Conservation (phyloP, 2,888 invertebrate species). For the Zonitis immaculata region DNA sequence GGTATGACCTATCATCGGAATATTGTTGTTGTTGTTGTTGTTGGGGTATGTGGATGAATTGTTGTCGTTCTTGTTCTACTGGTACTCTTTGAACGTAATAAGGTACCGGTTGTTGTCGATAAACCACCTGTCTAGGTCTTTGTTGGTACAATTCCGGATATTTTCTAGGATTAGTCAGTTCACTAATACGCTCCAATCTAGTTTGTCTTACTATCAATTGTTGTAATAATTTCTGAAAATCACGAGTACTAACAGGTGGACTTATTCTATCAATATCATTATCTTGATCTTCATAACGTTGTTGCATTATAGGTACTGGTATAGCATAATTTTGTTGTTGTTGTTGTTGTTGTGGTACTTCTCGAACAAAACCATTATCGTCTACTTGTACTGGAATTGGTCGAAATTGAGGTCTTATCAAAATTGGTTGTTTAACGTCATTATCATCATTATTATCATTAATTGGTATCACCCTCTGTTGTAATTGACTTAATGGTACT, state of each 20-base stretch:
- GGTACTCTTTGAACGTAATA: slow-evolving; percentile 27
- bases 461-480: slow-evolving; percentile 33
- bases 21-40: slow-evolving; percentile 27
- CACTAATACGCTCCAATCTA: slow-evolving; percentile 55
- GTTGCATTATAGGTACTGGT: slow-evolving; percentile 30
- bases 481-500: slow-evolving; percentile 43
- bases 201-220: slow-evolving; percentile 62
- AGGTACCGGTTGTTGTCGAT: slow-evolving; percentile 24
- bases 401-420: slow-evolving; percentile 31
- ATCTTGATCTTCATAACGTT: slow-evolving; percentile 27
- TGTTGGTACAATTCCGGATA: slow-evolving; percentile 23
- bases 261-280: slow-evolving; percentile 58
- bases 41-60: too few relatives aligned
- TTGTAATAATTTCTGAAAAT: slow-evolving; percentile 64
- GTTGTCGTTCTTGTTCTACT: not conserved
- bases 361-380: slow-evolving; percentile 42
- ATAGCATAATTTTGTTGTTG: slow-evolving; percentile 35
- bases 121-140: slow-evolving; percentile 11
- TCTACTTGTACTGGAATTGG: slow-evolving; percentile 46
- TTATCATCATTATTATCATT: slow-evolving; percentile 28
- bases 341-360: slow-evolving; percentile 29
- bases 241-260: slow-evolving; percentile 66
- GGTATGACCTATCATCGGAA: slow-evolving; percentile 31
- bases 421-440: slow-evolving; percentile 33
- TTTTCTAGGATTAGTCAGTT: slow-evolving; percentile 43